phyloP scores from a whole-genome alignment of 37 sponge, comb jelly and placozoan species.

The Ianthella basta region DNA sequence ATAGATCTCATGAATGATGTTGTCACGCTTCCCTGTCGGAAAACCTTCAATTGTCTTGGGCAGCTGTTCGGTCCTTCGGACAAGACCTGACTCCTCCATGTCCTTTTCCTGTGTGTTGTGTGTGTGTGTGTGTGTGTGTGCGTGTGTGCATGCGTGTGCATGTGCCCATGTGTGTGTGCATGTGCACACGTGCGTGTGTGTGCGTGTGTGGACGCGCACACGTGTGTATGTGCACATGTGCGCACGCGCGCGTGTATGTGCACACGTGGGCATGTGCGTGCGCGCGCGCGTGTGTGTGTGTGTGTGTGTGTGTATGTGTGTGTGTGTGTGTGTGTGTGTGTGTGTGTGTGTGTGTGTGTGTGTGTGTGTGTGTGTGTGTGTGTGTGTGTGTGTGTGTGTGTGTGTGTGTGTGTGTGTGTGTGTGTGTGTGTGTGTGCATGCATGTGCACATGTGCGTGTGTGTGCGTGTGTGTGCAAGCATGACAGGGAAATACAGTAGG shows the following conservation, averaged over 20 bases:
- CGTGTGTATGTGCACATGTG: no score
- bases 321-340: not conserved
- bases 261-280: no score
- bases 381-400: no score
- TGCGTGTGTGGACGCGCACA: no score
- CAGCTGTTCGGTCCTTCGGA: conserved; percentile 20
- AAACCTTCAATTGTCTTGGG: conserved; percentile 54
- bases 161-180: no score
- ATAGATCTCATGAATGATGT: conserved; percentile 88
- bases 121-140: not conserved
- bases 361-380: no score
- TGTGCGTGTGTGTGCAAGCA: not conserved
- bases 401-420: no score
- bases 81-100: not conserved
- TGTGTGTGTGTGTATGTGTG: not conserved
- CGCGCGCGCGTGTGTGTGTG: no score
- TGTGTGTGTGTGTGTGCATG: no score
- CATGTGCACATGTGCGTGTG: not conserved
- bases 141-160: not conserved
- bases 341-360: not conserved
- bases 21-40: conserved; percentile 50
- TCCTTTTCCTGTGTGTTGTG: not conserved
- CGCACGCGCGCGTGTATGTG: no score
- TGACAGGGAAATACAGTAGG: no score
- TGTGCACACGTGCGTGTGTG: no score